Evolutionary conservation across 2,888 invertebrate genomes (phyloP), one percentile per base, ranked within the genome.

Genomic region (Agrochola macilenta): DNA sequence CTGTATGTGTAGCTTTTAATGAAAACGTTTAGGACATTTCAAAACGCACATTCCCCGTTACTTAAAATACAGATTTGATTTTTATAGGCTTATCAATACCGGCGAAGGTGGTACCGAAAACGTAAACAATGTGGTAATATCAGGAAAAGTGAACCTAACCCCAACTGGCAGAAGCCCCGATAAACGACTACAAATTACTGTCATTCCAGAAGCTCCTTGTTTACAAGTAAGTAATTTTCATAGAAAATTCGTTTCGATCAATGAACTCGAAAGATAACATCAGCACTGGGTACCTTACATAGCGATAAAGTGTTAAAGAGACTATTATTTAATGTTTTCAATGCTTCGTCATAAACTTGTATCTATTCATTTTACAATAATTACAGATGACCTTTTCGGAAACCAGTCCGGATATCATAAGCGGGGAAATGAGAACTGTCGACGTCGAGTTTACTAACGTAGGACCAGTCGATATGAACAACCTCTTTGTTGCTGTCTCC

Each of bases 161-260:
- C 86, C 91, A 60, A 91, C 97, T 83, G 94, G 97, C 30, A 97
- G 97, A 89, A 97, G 96, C 14, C 94, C 95, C 26, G 98, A 98
- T 92, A 97, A 97, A 86, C 97, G 98, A 83, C 96, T 99, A 73
- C 97, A 98, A 85, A 97, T 99, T 76, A 97, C 97, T 83, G 97
- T 99, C 71, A 97, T 98, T 66, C 98, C 98, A 23, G 97, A 98
- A 85, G 98, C 99, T 82, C 99, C 99, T 0, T 98, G 98, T 90
- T 96, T 99, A 90, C 98, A 98, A 97, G 98, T 98, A 94, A 91
- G 80, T 78, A 0, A 39, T 49, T 52, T 35, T 68, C 26, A 26
- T 49, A 39, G 9, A 12, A 49, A 54, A 43, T 23, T 57, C 26
- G 8, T 49, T 64, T 65, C 0, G 0, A 12, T 23, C 20, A 43